phyloP scores from a whole-genome alignment of 2,888 invertebrate genomes.

The Allolobophora icterica region DNA sequence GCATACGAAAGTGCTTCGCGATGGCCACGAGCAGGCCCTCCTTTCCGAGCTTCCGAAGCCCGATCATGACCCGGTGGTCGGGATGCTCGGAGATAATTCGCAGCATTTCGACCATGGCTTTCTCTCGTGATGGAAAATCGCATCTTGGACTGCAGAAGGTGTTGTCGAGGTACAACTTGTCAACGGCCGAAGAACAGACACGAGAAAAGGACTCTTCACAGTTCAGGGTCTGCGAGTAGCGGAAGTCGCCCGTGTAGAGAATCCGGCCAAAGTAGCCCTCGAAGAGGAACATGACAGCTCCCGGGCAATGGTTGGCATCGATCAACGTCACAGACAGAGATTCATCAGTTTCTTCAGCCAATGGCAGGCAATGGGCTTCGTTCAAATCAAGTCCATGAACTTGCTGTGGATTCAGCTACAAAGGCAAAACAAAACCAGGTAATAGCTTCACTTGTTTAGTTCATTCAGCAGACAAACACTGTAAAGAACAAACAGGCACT shows the following conservation, averaged over 20 bases:
- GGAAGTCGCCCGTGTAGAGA: constrained; percentile 66
- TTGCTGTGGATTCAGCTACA: constrained; percentile 49
- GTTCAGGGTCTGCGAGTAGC: constrained; percentile 48
- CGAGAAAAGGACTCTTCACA: constrained; percentile 27
- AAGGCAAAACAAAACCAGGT: neutral
- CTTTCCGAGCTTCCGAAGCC: constrained; percentile 55
- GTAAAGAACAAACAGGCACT: too few species aligned
- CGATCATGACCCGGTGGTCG: constrained; percentile 45
- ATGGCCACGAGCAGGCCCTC: constrained; percentile 62
- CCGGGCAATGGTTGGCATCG: constrained; percentile 67
- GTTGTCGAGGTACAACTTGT: constrained; percentile 65
- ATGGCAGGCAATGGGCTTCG: constrained; percentile 44
- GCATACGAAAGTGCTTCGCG: constrained; percentile 55
- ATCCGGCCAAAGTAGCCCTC: constrained; percentile 65
- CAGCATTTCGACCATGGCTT: constrained; percentile 55
- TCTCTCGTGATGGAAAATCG: constrained; percentile 58
- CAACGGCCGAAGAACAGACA: constrained; percentile 50
- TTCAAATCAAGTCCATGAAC: constrained; percentile 52
- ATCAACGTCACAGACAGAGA: constrained; percentile 62
- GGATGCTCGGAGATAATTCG: constrained; percentile 57
- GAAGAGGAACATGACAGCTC: constrained; percentile 66
- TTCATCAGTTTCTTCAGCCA: constrained; percentile 49
- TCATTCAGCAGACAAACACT: too few species aligned
- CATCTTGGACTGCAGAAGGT: constrained; percentile 64
- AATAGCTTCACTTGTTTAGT: too few species aligned